Evolutionary conservation across 2,797 vertebrate genomes (phyloP).

Genomic region (Rhinichthys osculus): DNA sequence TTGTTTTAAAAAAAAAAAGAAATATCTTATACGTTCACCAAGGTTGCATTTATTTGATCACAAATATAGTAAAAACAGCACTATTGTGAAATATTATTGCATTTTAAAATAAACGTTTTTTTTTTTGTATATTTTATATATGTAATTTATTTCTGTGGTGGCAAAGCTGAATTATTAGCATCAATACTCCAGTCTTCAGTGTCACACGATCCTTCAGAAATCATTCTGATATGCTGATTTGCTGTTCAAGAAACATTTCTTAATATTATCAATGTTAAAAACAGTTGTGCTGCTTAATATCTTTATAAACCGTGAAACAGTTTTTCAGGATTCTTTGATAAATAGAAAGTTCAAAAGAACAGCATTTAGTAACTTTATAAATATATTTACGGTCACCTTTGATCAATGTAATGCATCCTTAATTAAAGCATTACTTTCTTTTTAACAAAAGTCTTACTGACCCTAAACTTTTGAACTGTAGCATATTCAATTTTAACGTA

Average conservation of each 20-base stretch:
- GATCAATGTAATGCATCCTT: background rate
- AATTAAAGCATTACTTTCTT: background rate
- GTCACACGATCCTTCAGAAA: slow-evolving; percentile 1
- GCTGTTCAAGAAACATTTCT: background rate
- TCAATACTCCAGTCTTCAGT: background rate
- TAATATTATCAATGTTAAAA: background rate
- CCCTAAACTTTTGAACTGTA: slow-evolving; percentile 20
- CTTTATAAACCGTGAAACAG: background rate
- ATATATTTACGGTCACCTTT: background rate
- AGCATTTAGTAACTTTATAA: background rate
- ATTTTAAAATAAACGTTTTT: background rate
- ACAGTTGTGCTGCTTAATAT: background rate
- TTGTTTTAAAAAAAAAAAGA: background rate
- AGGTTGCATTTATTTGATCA: slow-evolving; percentile 1
- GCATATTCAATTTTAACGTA: slow-evolving; percentile 19
- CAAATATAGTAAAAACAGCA: background rate
- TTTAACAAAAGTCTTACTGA: background rate
- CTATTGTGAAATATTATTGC: background rate
- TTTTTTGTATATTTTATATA: background rate
- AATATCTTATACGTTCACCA: background rate
- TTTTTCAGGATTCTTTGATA: background rate
- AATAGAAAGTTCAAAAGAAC: background rate
- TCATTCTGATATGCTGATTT: background rate
- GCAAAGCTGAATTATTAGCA: background rate
- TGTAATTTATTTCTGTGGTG: background rate